A percentile compares a stretch with the other conserved stretches of the same genome.
Conservation (phyloP, 2,113 vertebrate genomes). For the Ageneiosus marmoratus region DNA sequence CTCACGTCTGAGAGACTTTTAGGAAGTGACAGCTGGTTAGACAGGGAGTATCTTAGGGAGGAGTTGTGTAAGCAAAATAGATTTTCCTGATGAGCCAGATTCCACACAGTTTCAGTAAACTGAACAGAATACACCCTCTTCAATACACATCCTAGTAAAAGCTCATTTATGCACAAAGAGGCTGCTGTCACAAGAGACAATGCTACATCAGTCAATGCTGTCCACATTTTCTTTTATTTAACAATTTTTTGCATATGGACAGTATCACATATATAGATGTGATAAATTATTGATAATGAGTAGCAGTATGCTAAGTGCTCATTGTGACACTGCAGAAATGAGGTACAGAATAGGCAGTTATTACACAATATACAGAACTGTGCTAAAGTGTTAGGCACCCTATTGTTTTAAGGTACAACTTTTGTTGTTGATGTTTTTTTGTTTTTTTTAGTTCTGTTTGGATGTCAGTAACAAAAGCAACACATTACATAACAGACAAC, state of each 20-base stretch:
- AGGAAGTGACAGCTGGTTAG: slow-evolving; percentile 47
- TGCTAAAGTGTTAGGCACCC: too few relatives aligned
- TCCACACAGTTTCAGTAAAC: slow-evolving; percentile 43
- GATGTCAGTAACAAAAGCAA: too few relatives aligned
- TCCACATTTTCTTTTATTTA: neutral
- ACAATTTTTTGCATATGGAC: neutral
- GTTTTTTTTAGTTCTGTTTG: too few relatives aligned
- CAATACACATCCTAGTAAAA: neutral
- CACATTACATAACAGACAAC: too few relatives aligned
- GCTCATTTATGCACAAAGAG: neutral
- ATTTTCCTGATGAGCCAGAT: slow-evolving; percentile 65
- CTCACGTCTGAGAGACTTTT: slow-evolving; percentile 18
- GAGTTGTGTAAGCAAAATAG: slow-evolving; percentile 35
- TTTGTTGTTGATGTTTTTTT: too few relatives aligned
- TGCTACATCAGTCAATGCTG: neutral
- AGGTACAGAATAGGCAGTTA: too few relatives aligned
- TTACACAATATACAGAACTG: too few relatives aligned
- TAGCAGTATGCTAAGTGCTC: neutral
- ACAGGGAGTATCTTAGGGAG: slow-evolving; percentile 51
- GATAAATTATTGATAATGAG: neutral
- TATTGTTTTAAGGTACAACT: too few relatives aligned
- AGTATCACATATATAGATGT: neutral
- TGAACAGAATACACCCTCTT: neutral
- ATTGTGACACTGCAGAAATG: neutral
- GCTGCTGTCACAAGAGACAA: neutral